Evolutionary conservation across 1,140 invertebrate species (phyloP), one percentile per base, ranked within the genome.

Genomic region (Carposina sasakii): DNA sequence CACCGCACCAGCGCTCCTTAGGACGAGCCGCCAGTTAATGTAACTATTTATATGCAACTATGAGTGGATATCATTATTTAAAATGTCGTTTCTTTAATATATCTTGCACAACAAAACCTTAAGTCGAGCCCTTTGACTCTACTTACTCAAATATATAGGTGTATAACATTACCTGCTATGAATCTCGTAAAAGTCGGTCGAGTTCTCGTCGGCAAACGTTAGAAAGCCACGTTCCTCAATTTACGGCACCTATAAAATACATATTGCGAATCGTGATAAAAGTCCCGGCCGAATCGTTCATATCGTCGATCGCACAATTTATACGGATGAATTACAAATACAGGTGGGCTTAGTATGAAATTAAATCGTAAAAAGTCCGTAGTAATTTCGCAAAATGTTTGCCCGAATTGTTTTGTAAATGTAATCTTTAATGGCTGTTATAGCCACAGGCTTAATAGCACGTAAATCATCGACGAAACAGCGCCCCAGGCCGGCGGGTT

Each of bases 241-340:
- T 84, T 84, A 81, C 71, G 67, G 63, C 68, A 47, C 63, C 75
- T 73, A 84, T 84, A 84, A 84, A 84, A 81, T 84, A 84, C 77
- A 81, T 84, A 81, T 84, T 81, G 77, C 72, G 70, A 81, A 76
- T 74, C 73, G 63, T 71, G 77, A 84, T 84, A 81, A 76, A 81
- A 76, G 66, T 71, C 63, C 68, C 64, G 52, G 57, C 62, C 67
- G 66, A 76, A 72, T 74, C 63, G 55, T 59, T 63, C 63, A 63
- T 73, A 68, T 69, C 63, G 63, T 63, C 65, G 69, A 71, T 68
- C 63, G 65, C 46, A 30, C 56, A 67, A 72, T 74, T 76, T 73
- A 71, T 75, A 62, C 63, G 46, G 15, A 26, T 39, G 24, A 49
- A 24, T 48, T 33, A 33, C 36, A 20, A 39, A 40, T n/a, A n/a